Base-by-base conservation (phyloP, 2,797 vertebrate genomes). In the Pyrocephalus nanus region DNA sequence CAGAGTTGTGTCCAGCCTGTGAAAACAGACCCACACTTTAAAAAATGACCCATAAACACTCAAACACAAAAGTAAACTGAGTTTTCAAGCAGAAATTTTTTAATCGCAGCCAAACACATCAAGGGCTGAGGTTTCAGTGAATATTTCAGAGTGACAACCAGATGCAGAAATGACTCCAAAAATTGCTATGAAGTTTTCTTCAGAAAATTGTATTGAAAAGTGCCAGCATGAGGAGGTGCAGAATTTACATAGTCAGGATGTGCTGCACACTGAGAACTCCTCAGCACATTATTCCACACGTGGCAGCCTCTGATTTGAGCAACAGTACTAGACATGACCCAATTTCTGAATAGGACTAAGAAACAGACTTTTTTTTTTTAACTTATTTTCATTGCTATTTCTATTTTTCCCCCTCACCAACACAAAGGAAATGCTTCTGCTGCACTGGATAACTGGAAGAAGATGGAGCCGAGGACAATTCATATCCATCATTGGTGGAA, bases 1-100 rank as follows among this genome's bases (percentile, higher is more conserved):
- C 94, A 99, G 98, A 83, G 99, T 99, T 65, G 99, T 99, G 98
- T 99, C 99, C 97, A 99, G 98, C 98, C 99, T 99, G 94, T 42
- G 89, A 82, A 96, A 92, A 91, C 32, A 55, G 1, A 67, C 1
- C 60, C 42, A 20, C 0, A 26, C 6, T 29, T 60, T 20, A 82
- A 17, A 26, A 30, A 29, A 27, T 7, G 1, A 42, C n/a, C 11
- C 15, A 20, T 0, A 18, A 65, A 47, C 62, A 43, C 15, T 40
- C 36, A 14, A 15, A 32, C 0, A 2, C 18, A 54, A 2, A 2
- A 47, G 1, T 3, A 45, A 74, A 8, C 19, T 54, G 67, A 53
- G 58, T 16, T 50, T 29, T 29, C 21, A 29, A 50, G 34, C 6
- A 86, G 15, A 5, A 82, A 2, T 26, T 40, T 38, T 66, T 26